Evolutionary conservation across 2,888 invertebrate genomes (phyloP), one percentile per base, ranked within the genome.

Genomic region (Keiferia lycopersicella): DNA sequence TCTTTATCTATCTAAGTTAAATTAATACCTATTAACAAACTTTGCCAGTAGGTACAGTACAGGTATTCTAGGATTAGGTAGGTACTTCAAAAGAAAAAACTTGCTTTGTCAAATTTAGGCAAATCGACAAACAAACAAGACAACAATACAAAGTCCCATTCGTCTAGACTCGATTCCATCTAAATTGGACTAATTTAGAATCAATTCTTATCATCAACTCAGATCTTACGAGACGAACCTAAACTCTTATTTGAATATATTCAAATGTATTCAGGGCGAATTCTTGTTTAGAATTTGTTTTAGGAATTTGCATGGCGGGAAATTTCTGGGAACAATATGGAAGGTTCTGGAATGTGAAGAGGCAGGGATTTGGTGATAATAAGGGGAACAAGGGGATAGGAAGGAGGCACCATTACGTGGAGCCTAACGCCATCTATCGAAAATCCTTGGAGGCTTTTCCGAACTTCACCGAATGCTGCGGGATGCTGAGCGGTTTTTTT

Each of bases 391-490:
- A 56, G 56, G 26, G 56, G 69, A 72, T 74, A 72, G 74, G 73
- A 73, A 73, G 80, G 34, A 56, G 80, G 80, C 77, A 78, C 79
- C 76, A 86, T 88, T 87, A 86, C 72, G 78, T 75, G 80, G 73
- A 82, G 79, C 82, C 83, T 86, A 91, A 86, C 91, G 91, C 91
- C 91, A 91, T 91, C 91, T 91, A 90, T 88, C 87, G 84, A 69
- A 87, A 85, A 86, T 84, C 87, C 86, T 84, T 81, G 85, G 90
- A 91, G 91, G 90, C 86, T 91, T 87, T 89, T 87, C 80, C 83
- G 74, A 80, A 81, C 78, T 76, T 69, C 65, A 84, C 78, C 83
- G 83, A 87, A 88, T 88, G 90, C 86, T 91, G 64, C 89, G 89
- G 91, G 90, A 91, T 86, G 87, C 80, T 69, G 78, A 68, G 62